Evolutionary conservation across 1,140 invertebrate species (phyloP).

Genomic region (Atopsyche davidsoni): DNA sequence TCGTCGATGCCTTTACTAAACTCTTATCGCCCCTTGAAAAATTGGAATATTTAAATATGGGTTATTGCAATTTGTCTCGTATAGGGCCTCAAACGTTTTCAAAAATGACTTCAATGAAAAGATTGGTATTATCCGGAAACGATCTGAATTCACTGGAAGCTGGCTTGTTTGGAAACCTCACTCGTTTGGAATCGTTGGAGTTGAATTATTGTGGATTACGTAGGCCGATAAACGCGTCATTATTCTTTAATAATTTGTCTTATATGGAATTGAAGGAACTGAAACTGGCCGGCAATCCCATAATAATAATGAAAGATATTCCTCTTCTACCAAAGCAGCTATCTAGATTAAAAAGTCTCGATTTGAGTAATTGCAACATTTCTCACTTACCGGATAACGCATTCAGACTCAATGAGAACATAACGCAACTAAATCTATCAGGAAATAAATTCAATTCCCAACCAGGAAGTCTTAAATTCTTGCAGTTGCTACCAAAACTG

Average conservation of each 20-base stretch:
- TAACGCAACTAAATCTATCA: slow-evolving; percentile 58
- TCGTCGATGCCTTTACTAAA: slow-evolving; percentile 61
- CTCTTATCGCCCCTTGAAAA: slow-evolving; percentile 59
- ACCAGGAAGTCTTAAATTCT: slow-evolving; percentile 48
- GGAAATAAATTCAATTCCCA: slow-evolving; percentile 52
- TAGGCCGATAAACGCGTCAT: slow-evolving; percentile 54
- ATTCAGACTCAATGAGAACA: slow-evolving; percentile 55
- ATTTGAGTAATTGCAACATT: slow-evolving; percentile 62
- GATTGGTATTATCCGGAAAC: slow-evolving; percentile 62
- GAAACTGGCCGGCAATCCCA: slow-evolving; percentile 62
- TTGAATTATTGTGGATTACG: slow-evolving; percentile 62
- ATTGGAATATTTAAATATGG: slow-evolving; percentile 66
- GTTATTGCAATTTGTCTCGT: slow-evolving; percentile 62
- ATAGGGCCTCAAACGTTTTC: slow-evolving; percentile 61
- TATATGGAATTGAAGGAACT: slow-evolving; percentile 62
- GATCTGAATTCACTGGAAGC: slow-evolving; percentile 59
- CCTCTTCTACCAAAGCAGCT: slow-evolving; percentile 59
- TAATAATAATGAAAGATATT: slow-evolving; percentile 51
- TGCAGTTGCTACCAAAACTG: slow-evolving; percentile 53
- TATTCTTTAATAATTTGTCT: slow-evolving; percentile 60
- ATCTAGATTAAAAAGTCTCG: slow-evolving; percentile 55
- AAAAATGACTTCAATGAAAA: slow-evolving; percentile 62
- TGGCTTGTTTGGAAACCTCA: slow-evolving; percentile 62
- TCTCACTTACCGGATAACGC: slow-evolving; percentile 53
- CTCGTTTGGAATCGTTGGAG: slow-evolving; percentile 58